phyloP scores from a whole-genome alignment of 2,113 vertebrate species.

The Platycercus adscitus region DNA sequence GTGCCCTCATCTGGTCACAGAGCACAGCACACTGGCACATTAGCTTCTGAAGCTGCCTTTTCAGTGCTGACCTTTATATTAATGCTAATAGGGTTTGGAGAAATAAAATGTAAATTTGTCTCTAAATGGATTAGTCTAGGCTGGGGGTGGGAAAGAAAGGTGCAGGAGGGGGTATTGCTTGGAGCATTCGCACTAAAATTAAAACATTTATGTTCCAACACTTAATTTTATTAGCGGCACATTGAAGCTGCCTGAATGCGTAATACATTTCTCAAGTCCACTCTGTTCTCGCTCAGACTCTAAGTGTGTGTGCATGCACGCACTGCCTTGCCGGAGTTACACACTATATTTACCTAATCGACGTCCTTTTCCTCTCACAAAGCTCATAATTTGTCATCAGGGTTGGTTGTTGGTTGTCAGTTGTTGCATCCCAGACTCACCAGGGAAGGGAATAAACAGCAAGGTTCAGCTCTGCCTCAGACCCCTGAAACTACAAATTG shows the following conservation, averaged over 20 bases:
- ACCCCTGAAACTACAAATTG: not conserved
- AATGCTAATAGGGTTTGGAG: slow-evolving; percentile 73
- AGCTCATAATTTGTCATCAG: not conserved
- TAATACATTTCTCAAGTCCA: slow-evolving; percentile 42
- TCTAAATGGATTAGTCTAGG: slow-evolving; percentile 74
- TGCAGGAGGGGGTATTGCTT: slow-evolving; percentile 45
- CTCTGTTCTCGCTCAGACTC: not conserved
- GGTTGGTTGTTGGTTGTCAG: not conserved
- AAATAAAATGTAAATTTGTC: slow-evolving; percentile 76
- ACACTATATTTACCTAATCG: not conserved
- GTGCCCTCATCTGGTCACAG: slow-evolving; percentile 55
- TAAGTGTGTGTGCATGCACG: not conserved
- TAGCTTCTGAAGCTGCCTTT: slow-evolving; percentile 67
- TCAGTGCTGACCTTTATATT: slow-evolving; percentile 71
- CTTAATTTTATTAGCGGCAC: slow-evolving; percentile 74
- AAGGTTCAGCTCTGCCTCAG: not conserved
- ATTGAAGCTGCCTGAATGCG: slow-evolving; percentile 54
- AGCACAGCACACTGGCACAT: slow-evolving; percentile 58
- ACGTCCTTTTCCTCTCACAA: not conserved
- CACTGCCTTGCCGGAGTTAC: not conserved
- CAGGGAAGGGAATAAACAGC: not conserved
- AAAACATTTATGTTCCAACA: slow-evolving; percentile 72
- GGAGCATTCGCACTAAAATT: slow-evolving; percentile 68
- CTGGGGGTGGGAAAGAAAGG: slow-evolving; percentile 47
- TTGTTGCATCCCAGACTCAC: not conserved